Evolutionary conservation across 2,888 invertebrate genomes (phyloP).

Genomic region (Eurois occulta): DNA sequence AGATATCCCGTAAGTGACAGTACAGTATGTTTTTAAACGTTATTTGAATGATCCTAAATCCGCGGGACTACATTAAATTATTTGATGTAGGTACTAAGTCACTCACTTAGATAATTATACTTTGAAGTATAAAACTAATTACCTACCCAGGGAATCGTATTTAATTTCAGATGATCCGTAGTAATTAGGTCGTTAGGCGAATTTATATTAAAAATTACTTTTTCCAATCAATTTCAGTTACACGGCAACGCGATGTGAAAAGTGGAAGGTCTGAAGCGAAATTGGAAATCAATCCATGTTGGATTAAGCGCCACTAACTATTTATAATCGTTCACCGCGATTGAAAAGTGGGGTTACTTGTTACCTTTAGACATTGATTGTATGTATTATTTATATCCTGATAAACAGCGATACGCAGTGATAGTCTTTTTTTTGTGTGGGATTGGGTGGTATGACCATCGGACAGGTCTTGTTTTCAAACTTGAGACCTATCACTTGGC

Average conservation of each 20-base stretch:
- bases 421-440: no score
- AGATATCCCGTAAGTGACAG: no score
- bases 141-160: slow-evolving; percentile 1
- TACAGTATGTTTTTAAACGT: not conserved
- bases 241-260: not conserved
- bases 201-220: slow-evolving; percentile 20
- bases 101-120: not conserved
- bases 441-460: not conserved
- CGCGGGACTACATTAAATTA: not conserved
- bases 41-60: not conserved
- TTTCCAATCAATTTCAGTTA: slow-evolving; percentile 35
- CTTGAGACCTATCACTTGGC: no score
- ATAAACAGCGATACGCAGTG: not conserved
- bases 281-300: slow-evolving; percentile 54
- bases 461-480: no score
- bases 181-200: slow-evolving; percentile 23
- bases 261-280: slow-evolving; percentile 5
- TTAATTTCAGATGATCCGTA: slow-evolving; percentile 24
- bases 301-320: slow-evolving; percentile 43
- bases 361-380: not conserved
- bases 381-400: not conserved
- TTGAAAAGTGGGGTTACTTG: slow-evolving; percentile 2
- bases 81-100: slow-evolving; percentile 8
- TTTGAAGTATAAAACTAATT: slow-evolving; percentile 29
- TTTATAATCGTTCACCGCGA: slow-evolving; percentile 9